These are phyloP conservation scores for Cotesia glomerata DNA, from an alignment of 1,140 invertebrate genomes.

Conservation along the genomic window DNA sequence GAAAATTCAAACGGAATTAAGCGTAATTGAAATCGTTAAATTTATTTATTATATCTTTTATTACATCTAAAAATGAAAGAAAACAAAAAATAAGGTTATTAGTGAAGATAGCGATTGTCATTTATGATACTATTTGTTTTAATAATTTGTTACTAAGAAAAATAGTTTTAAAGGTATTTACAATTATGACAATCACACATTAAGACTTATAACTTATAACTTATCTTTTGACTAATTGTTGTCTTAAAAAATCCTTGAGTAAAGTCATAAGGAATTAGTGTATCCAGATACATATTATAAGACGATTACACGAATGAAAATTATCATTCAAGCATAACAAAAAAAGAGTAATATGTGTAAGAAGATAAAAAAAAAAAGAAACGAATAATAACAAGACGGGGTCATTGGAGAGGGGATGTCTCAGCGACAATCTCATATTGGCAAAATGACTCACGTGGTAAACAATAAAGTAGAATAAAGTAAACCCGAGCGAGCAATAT, in stretches of 20 bases:
- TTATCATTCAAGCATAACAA: conserved; percentile 2
- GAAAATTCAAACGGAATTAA: too few species aligned
- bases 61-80: too few species aligned
- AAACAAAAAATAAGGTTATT: too few species aligned
- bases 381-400: neutral
- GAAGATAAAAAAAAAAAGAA: neutral
- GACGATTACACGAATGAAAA: neutral
- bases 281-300: neutral
- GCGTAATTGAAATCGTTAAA: too few species aligned
- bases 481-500: conserved; percentile 9
- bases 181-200: too few species aligned
- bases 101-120: too few species aligned
- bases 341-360: neutral
- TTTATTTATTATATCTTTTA: too few species aligned
- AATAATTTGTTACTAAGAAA: too few species aligned
- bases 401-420: neutral
- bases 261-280: neutral
- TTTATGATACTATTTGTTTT: too few species aligned
- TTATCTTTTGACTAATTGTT: neutral
- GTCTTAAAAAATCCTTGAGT: conserved; percentile 14
- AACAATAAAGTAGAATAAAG: neutral
- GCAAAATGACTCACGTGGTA: conserved; percentile 34
- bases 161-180: too few species aligned
- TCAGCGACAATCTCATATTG: conserved; percentile 30
- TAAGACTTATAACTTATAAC: too few species aligned